phyloP scores from a whole-genome alignment of 2,113 vertebrate species.

The Otis tarda region DNA sequence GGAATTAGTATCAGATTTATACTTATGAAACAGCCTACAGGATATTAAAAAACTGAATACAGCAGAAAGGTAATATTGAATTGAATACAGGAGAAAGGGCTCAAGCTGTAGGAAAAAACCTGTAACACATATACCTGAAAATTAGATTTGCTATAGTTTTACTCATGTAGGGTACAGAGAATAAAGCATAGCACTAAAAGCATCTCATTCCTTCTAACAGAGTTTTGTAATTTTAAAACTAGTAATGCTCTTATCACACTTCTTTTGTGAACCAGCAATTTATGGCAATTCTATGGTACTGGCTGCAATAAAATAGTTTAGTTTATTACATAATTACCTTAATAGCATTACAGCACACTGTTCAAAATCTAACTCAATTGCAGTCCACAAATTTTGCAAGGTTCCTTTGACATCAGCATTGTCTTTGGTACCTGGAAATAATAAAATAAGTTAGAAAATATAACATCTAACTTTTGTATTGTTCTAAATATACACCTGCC shows the following conservation, averaged over 20 bases:
- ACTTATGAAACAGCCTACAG: not conserved
- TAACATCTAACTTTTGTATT: not conserved
- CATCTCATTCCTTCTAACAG: not conserved
- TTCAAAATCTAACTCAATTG: conserved; percentile 79
- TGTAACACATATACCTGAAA: not conserved
- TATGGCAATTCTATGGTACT: not conserved
- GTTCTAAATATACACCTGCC: not conserved
- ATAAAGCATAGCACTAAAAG: not conserved
- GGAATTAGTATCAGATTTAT: not conserved
- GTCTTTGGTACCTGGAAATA: conserved; percentile 80
- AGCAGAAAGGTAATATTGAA: not conserved
- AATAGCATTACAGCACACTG: conserved; percentile 79
- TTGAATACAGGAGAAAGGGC: not conserved
- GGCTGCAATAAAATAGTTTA: not conserved
- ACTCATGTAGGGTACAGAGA: not conserved
- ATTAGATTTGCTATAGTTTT: not conserved
- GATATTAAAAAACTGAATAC: not conserved
- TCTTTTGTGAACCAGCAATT: not conserved
- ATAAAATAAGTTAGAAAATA: not conserved
- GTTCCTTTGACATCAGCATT: conserved; percentile 75
- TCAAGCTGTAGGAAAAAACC: not conserved
- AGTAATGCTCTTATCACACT: not conserved
- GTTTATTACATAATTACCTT: conserved; percentile 76
- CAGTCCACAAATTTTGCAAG: conserved; percentile 80
- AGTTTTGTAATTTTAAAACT: not conserved